Evolutionary conservation across 2,888 invertebrate species (phyloP), one percentile per base, ranked within the genome.

Genomic region (Quadroppia sp.): DNA sequence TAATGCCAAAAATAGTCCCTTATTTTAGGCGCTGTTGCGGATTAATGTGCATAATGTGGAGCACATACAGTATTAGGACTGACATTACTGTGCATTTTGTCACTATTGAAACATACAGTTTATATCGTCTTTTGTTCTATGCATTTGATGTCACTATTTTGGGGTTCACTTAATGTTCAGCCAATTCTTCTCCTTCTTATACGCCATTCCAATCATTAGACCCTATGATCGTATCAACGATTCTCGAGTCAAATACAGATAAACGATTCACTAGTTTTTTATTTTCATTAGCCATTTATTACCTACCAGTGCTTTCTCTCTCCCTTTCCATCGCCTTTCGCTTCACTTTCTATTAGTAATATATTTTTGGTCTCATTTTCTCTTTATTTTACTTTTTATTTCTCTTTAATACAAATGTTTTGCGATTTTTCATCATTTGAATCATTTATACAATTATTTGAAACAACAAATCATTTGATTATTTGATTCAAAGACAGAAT

Each of bases 41-140:
- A 64, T 64, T 64, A 64, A 64, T 64, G 64, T 64, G 64, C 64
- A 64, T 64, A 64, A 64, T 64, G 40, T 64, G 59, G 30, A 25
- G 59, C 59, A 59, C 59, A 59, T 6, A 53, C 23, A 15, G 48
- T n/a, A n/a, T n/a, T n/a, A n/a, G n/a, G 3, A 53, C 53, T 7
- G 23, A 20, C 25, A 20, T n/a, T 53, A 53, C 53, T 20, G 53
- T 23, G 53, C 25, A 7, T 45, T 15, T 1, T 20, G 23, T 3
- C 53, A 48, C 48, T 53, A 53, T 25, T 48, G 23, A 53, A n/a
- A 6, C 23, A 23, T 23, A 23, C 1, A 53, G 15, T 59, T 4
- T 59, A 7, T 30, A 7, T 59, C 30, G 9, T 7, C 28, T 59
- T 28, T 59, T 59, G 59, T 64, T 32, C 32, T 32, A 20, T 64